Evolutionary conservation across 2,113 vertebrate species (phyloP), one percentile per base, ranked within the genome.

Genomic region (Dinomys branickii): DNA sequence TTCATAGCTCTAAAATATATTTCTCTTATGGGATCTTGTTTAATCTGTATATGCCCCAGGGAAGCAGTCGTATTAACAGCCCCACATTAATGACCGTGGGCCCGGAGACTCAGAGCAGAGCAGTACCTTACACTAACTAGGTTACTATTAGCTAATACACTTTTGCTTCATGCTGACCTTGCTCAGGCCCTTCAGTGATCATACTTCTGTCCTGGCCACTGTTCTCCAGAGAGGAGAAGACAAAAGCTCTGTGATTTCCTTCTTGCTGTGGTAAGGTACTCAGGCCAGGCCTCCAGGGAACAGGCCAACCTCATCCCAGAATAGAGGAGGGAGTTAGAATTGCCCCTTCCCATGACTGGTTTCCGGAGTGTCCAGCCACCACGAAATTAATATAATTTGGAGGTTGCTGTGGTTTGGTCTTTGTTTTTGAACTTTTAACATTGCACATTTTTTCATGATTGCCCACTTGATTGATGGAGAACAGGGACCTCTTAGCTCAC

Each of bases 401-500:
- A 96, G 44, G 90, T 94, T 94, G 41, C 30, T 94, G 85, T 84
- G 95, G 86, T 88, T 94, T 95, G 69, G 67, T 52, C 95, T 97
- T 95, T 71, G 58, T 88, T 93, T 97, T 92, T 95, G 88, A 96
- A 69, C 80, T 97, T 93, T 93, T 65, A 7, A 95, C 92, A 92
- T 92, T 54, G 81, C n/a, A 38, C 69, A n/a, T 61, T 96, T 97
- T 93, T 88, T 80, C 77, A 67, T 94, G 89, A 90, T 97, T 95
- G 84, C 30, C 63, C 44, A 63, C 33, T 96, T 97, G 94, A 95
- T 85, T 94, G 96, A 97, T 94, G 92, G 96, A 94, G 81, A 96
- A 88, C 85, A 92, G 77, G 82, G 96, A 94, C 52, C 93, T 95
- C 86, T 97, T 98, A 97, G 97, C 95, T 98, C 97, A 96, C 59